These are phyloP conservation scores for Bombyx mori DNA, from an alignment of 1,140 invertebrate species.

Conservation along the genomic window DNA sequence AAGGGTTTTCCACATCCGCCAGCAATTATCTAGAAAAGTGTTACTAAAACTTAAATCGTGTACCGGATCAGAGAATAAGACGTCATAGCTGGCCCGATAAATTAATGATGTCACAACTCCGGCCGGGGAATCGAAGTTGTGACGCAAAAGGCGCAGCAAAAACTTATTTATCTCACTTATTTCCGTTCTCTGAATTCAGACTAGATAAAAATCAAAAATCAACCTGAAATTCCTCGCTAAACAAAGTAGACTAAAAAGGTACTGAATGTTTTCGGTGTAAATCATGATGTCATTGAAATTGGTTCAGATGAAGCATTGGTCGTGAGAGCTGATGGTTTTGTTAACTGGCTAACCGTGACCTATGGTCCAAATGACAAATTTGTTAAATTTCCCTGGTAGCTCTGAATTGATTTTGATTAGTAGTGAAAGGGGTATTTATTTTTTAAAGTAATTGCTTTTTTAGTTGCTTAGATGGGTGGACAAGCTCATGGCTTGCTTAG, in stretches of 20 bases:
- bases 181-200: constrained; percentile 14
- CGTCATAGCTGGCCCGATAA: not conserved
- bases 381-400: too few species aligned
- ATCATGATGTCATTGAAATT: constrained; percentile 13
- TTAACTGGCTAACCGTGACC: too few species aligned
- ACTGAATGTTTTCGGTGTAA: constrained; percentile 9
- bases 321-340: constrained; percentile 4
- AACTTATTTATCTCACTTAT: constrained; percentile 10
- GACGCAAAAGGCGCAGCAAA: not conserved
- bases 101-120: constrained; percentile 8
- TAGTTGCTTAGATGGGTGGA: too few species aligned
- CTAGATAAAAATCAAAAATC: constrained; percentile 10
- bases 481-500: too few species aligned
- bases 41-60: too few species aligned
- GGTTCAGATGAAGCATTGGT: constrained; percentile 10
- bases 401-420: too few species aligned
- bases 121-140: not conserved
- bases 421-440: too few species aligned
- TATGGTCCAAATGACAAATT: too few species aligned
- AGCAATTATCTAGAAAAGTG: too few species aligned
- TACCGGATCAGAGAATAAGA: too few species aligned
- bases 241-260: constrained; percentile 12
- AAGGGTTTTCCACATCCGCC: too few species aligned
- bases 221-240: constrained; percentile 11
- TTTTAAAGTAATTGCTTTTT: too few species aligned